Base-by-base conservation (phyloP, 2,797 vertebrate species). In the Esox lucius region DNA sequence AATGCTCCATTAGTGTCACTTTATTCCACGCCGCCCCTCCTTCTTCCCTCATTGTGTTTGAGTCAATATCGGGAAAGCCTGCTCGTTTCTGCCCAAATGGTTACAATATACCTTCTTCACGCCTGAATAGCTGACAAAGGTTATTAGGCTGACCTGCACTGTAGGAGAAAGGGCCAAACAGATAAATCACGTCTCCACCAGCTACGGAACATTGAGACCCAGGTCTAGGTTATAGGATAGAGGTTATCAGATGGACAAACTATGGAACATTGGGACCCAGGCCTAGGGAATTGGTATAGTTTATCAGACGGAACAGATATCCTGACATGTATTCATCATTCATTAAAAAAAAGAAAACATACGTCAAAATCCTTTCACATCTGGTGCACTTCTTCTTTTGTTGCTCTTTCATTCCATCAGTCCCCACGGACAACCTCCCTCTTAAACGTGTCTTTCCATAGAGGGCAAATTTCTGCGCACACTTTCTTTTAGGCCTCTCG, bases 1-100 rank as follows among this genome's bases (percentile, higher is more conserved):
- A 92, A 76, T 91, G 90, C 84, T 92, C 94, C 92, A 95, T 95
- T 95, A 94, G 93, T 94, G 94, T 95, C 94, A 94, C 89, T 93
- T 95, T 92, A 92, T 92, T 90, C 90, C 80, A 26, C 86, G 77
- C 78, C 79, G 85, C 86, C 90, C 88, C 88, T 90, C 89, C 89
- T 89, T 87, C 85, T 84, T 78, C 88, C 80, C 87, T 83, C 81
- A 11, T 83, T 76, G 83, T 73, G 85, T 89, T 89, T 88, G 90
- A 91, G 93, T 90, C 89, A 91, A 91, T 92, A 94, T 91, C 91
- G 93, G 94, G 94, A 94, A 94, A 89, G 88, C 84, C 81, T 85
- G 90, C 90, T 87, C 78, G 88, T 92, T 93, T 92, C 90, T 89
- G 90, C 91, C 91, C 91, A 89, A 91, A 93, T 92, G 91, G 93